phyloP scores from a whole-genome alignment of 2,113 vertebrate genomes.

The Eira barbara region DNA sequence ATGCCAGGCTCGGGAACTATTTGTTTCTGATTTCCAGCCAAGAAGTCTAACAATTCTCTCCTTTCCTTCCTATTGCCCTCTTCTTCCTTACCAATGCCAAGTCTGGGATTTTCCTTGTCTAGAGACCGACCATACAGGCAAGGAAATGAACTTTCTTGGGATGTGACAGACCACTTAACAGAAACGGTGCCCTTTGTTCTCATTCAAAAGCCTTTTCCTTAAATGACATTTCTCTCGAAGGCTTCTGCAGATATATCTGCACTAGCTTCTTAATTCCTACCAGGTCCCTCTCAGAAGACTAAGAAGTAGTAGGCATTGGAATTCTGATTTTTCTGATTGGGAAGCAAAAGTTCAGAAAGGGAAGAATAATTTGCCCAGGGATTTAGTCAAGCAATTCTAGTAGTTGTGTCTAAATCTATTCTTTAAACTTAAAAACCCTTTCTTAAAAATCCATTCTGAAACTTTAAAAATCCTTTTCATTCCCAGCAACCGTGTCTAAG shows the following conservation, averaged over 20 bases:
- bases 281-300: not conserved
- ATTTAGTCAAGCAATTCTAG: not conserved
- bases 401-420: not conserved
- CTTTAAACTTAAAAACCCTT: conserved; percentile 16
- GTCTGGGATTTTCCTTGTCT: conserved; percentile 64
- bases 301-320: not conserved
- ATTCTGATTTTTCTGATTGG: not conserved
- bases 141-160: conserved; percentile 73
- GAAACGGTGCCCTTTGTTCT: conserved; percentile 69
- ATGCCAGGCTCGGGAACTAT: conserved; percentile 69
- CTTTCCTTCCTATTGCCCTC: conserved; percentile 65
- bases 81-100: conserved; percentile 69
- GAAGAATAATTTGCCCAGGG: not conserved
- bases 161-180: conserved; percentile 32
- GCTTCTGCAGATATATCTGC: not conserved
- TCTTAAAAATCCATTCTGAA: not conserved
- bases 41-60: conserved; percentile 73
- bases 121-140: conserved; percentile 7
- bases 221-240: conserved; percentile 35
- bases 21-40: conserved; percentile 74
- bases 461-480: not conserved
- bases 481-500: not conserved
- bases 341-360: not conserved
- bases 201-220: conserved; percentile 60
- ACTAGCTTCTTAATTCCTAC: not conserved